Conservation (phyloP, 2,888 invertebrate genomes). For the Calameuta pallipes region DNA sequence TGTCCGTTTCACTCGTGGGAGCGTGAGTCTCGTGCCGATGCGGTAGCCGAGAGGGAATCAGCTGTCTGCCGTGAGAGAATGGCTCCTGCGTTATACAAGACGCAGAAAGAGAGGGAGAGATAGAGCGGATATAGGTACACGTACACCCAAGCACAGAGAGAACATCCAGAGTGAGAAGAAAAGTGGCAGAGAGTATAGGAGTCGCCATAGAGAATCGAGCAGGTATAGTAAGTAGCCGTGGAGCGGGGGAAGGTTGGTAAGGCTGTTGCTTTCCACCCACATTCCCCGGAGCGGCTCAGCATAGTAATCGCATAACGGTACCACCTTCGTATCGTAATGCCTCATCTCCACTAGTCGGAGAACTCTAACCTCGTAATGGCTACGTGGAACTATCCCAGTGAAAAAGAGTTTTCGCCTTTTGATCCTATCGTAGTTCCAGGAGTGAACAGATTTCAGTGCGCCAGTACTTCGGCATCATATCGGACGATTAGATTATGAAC, state of each 20-base stretch:
- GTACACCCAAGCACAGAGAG: not conserved
- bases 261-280: slow-evolving; percentile 56
- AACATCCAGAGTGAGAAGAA: slow-evolving; percentile 13
- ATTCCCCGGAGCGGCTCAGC: slow-evolving; percentile 49
- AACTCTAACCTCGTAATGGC: not conserved
- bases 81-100: not conserved
- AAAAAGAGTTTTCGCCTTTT: not conserved
- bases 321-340: slow-evolving; percentile 46
- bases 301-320: slow-evolving; percentile 61
- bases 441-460: not conserved
- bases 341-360: slow-evolving; percentile 37
- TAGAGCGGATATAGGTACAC: not conserved
- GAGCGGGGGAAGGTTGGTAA: slow-evolving; percentile 29
- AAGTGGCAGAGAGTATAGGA: slow-evolving; percentile 16
- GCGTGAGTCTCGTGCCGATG: not conserved
- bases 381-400: not conserved
- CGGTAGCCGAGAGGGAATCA: slow-evolving; percentile 20
- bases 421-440: not conserved
- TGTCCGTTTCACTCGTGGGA: not conserved
- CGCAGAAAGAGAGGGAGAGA: not conserved
- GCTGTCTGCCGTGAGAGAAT: slow-evolving; percentile 29
- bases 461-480: not conserved
- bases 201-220: slow-evolving; percentile 1
- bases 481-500: not conserved
- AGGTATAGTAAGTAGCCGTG: slow-evolving; percentile 12